Evolutionary conservation across 2,888 invertebrate genomes (phyloP), one percentile per base, ranked within the genome.

Genomic region (Sepioteuthis lessoniana): DNA sequence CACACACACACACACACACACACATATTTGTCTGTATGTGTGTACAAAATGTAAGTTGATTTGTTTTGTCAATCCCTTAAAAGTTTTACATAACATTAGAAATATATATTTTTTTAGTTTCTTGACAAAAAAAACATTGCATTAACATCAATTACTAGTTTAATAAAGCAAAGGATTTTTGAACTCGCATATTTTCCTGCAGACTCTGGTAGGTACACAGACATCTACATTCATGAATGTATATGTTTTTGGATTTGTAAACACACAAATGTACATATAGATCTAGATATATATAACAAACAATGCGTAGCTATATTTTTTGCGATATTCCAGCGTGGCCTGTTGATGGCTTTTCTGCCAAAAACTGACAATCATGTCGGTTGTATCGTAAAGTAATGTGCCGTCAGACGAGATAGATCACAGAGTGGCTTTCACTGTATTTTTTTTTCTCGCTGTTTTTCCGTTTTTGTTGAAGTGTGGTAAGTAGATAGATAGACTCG

Each of bases 291-390:
- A n/a, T 90, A 35, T 90, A 90, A n/a, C 19, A 21, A 35, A 21
- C 35, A 37, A 35, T 91, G 16, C 10, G 42, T 91, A 38, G 25
- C 1, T 38, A 38, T 91, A 91, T 91, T 7, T 8, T 76, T 76
- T 31, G n/a, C 76, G 38, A 91, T 91, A 91, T 91, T 76, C n/a
- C n/a, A 76, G n/a, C 16, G n/a, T 76, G n/a, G 76, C n/a, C n/a
- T n/a, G 76, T 76, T 76, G 76, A 76, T 76, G 76, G n/a, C 76
- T 76, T 76, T 76, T 76, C n/a, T 76, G n/a, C 4, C 13, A n/a
- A 76, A 35, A 76, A 76, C n/a, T 76, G 76, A 76, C 35, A 76
- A 35, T 76, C n/a, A 16, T 35, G 76, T 76, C 76, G 76, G 76
- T 16, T 76, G 76, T 76, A 76, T 16, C 76, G 76, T 76, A 76